Evolutionary conservation across 2,888 invertebrate species (phyloP), one percentile per base, ranked within the genome.

Genomic region (Apotomis turbidana): DNA sequence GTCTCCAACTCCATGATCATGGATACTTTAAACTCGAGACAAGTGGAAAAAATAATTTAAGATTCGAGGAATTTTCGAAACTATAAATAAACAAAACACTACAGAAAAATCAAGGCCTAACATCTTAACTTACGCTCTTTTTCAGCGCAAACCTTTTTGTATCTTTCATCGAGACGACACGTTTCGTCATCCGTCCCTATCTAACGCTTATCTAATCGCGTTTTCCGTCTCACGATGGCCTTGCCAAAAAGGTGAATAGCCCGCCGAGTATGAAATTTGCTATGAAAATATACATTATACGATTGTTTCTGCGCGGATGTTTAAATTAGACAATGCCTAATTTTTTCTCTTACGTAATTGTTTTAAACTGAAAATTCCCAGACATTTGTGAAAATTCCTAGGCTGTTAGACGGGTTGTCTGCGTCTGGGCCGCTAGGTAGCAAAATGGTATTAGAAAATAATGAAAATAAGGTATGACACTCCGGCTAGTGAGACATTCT

Each of bases 171-270:
- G 71, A 68, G 58, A 59, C 69, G 71, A 68, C 70, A 70, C 62
- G 64, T 41, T 59, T 64, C 49, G 58, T 38, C 44, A 64, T 27
- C 68, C 58, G 13, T 79, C 81, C 76, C 78, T 73, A 55, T 83
- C 79, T 75, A 51, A 74, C 78, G 49, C 70, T 44, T 62, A 57
- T 63, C 59, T 69, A 64, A 68, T 68, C 68, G 44, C 57, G 69
- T 60, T 63, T 4, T 27, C 74, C 63, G 15, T 84, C 83, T 83
- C 68, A 57, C 67, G 67, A 75, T 80, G 84, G 86, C 88, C 87
- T 88, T 87, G 87, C 83, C 78, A 81, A 83, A 74, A 81, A 86
- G 87, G 85, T 87, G 81, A 88, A 87, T 77, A 87, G 76, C 84
- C 87, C 75, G 77, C 70, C 70, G 63, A 76, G 76, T 81, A 78